Conservation (phyloP, 2,113 vertebrate genomes). For the Pygoscelis adeliae region DNA sequence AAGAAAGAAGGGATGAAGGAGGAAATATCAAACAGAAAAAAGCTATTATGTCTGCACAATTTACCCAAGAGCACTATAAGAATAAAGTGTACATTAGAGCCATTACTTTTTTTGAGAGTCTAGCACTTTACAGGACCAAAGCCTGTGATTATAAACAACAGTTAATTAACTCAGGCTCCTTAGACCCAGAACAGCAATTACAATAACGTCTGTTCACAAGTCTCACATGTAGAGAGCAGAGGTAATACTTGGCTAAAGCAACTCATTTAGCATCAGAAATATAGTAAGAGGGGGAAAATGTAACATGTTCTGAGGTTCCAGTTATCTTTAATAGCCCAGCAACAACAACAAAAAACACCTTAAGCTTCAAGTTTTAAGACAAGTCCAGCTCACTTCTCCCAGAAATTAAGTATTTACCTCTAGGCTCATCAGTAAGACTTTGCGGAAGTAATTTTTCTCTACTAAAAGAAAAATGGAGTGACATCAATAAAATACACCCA, state of each 20-base stretch:
- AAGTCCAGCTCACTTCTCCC: neutral
- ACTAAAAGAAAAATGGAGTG: neutral
- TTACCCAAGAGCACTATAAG: neutral
- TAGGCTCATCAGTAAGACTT: neutral
- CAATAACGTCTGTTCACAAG: neutral
- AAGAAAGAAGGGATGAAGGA: neutral
- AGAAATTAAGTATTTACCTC: neutral
- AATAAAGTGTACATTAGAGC: neutral
- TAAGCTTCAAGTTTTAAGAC: neutral
- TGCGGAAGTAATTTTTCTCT: neutral
- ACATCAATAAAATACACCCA: neutral
- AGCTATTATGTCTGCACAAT: neutral
- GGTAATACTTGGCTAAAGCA: neutral
- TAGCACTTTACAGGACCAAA: neutral
- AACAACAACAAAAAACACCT: neutral
- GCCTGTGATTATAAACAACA: constrained; percentile 3
- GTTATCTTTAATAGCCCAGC: neutral
- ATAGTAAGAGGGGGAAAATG: rapidly evolving
- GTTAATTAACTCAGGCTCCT: neutral
- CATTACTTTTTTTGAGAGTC: neutral
- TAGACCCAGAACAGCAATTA: neutral
- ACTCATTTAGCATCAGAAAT: neutral
- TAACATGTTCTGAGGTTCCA: neutral
- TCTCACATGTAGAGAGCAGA: neutral
- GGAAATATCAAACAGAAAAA: neutral